phyloP scores from a whole-genome alignment of 2,888 invertebrate species.

The Melangyna quadrimaculata region DNA sequence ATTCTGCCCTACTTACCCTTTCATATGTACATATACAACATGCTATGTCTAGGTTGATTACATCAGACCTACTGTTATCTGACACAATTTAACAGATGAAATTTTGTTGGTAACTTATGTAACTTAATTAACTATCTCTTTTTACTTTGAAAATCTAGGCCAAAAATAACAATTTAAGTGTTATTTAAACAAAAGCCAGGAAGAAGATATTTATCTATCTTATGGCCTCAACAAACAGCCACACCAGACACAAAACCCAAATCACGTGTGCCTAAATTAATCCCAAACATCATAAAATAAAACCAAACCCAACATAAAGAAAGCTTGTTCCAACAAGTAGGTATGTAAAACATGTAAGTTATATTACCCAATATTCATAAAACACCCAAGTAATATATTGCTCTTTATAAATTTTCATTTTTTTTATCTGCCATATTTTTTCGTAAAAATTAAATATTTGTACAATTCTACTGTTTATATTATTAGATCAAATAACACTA shows the following conservation, averaged over 20 bases:
- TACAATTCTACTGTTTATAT: constrained; percentile 45
- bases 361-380: constrained; percentile 43
- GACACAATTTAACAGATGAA: too few species aligned
- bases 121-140: too few species aligned
- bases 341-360: background rate
- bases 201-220: background rate
- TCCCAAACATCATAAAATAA: background rate
- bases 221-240: background rate
- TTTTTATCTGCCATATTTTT: constrained; percentile 10
- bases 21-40: too few species aligned
- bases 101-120: too few species aligned
- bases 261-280: background rate
- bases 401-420: constrained; percentile 42
- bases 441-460: constrained; percentile 60
- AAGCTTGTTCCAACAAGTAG: constrained; percentile 54
- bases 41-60: too few species aligned
- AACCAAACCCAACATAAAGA: background rate
- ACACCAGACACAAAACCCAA: background rate
- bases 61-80: too few species aligned
- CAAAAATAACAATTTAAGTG: background rate
- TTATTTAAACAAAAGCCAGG: background rate
- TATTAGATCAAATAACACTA: constrained; percentile 66
- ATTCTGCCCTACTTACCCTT: too few species aligned
- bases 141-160: too few species aligned
- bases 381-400: constrained; percentile 16